Percentiles rank a stretch among this genome's conserved stretches.
phyloP scores from a whole-genome alignment of 2,888 invertebrate genomes.

The Xylota segnis region DNA sequence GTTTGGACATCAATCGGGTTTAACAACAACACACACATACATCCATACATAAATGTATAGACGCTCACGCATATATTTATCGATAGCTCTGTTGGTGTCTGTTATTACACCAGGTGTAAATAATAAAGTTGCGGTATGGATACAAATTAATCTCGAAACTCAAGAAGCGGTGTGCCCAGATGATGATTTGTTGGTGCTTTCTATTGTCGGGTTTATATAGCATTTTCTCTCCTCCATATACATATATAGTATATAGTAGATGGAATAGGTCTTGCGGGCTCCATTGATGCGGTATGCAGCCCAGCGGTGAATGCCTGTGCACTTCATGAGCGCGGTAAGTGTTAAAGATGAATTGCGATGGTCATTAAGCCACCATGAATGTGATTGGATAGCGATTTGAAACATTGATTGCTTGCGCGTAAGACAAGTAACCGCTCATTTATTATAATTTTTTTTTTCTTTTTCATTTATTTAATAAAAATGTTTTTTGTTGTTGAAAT shows the following conservation, averaged over 20 bases:
- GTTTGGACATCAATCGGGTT: slow-evolving; percentile 74
- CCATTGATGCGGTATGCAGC: slow-evolving; percentile 68
- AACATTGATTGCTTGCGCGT: slow-evolving; percentile 58
- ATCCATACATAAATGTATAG: no score
- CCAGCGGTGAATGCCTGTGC: slow-evolving; percentile 43
- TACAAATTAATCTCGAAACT: slow-evolving; percentile 75
- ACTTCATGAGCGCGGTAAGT: slow-evolving; percentile 55
- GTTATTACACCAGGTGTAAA: slow-evolving; percentile 76
- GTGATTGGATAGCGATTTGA: slow-evolving; percentile 57
- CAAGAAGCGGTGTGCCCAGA: slow-evolving; percentile 70
- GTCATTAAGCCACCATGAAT: slow-evolving; percentile 60
- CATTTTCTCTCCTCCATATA: slow-evolving; percentile 41
- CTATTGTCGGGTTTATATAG: slow-evolving; percentile 58
- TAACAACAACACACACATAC: slow-evolving; percentile 53
- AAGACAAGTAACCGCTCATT: slow-evolving; percentile 62
- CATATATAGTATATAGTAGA: slow-evolving; percentile 63
- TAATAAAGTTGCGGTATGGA: slow-evolving; percentile 75
- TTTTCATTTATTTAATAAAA: no score
- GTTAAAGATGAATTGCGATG: slow-evolving; percentile 66
- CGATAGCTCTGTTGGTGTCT: slow-evolving; percentile 71
- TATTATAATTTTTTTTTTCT: neutral
- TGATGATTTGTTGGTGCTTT: slow-evolving; percentile 74
- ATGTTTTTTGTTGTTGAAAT: no score
- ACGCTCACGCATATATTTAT: slow-evolving; percentile 52
- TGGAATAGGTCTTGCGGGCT: slow-evolving; percentile 58